A percentile compares a stretch with the other conserved stretches of the same genome.
These are phyloP conservation scores for Phyllotreta cruciferae DNA, from an alignment of 2,888 invertebrate genomes.

Conservation along the genomic window DNA sequence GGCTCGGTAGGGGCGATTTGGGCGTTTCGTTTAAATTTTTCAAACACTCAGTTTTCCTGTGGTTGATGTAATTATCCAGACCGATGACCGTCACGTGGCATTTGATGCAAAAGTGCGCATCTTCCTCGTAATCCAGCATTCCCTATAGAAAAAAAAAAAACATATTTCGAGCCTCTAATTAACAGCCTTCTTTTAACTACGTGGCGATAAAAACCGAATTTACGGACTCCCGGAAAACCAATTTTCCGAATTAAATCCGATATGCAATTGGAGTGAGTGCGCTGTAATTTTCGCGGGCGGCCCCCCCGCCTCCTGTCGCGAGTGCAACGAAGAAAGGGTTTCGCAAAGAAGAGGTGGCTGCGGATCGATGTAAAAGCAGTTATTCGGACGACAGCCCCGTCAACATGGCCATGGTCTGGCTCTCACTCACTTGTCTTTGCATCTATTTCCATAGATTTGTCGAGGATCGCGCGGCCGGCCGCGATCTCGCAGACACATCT, in stretches of 20 bases:
- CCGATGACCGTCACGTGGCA: slow-evolving; percentile 85
- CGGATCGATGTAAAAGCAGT: slow-evolving; percentile 57
- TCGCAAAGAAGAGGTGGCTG: slow-evolving; percentile 29
- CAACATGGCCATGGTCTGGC: slow-evolving; percentile 35
- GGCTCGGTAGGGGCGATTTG: slow-evolving; percentile 54
- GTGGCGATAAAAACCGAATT: background rate
- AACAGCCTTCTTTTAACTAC: background rate
- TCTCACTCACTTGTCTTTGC: slow-evolving; percentile 42
- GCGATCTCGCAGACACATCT: slow-evolving; percentile 22
- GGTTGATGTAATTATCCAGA: slow-evolving; percentile 84
- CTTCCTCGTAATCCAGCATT: slow-evolving; percentile 78
- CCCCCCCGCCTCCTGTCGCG: no score
- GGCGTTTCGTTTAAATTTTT: slow-evolving; percentile 52
- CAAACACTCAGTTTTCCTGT: slow-evolving; percentile 77
- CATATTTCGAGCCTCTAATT: background rate
- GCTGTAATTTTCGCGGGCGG: no score
- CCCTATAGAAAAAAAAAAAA: slow-evolving; percentile 33
- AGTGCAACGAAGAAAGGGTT: slow-evolving; percentile 13
- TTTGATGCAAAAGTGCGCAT: slow-evolving; percentile 87
- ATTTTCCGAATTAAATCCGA: no score
- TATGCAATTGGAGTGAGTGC: no score
- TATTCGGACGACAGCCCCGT: slow-evolving; percentile 59
- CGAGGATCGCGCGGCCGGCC: slow-evolving; percentile 14
- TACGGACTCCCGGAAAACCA: no score
- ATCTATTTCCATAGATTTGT: slow-evolving; percentile 37